These are phyloP conservation scores for Scomberomorus guttatus DNA, from an alignment of 2,797 vertebrate species.

Conservation along the genomic window DNA sequence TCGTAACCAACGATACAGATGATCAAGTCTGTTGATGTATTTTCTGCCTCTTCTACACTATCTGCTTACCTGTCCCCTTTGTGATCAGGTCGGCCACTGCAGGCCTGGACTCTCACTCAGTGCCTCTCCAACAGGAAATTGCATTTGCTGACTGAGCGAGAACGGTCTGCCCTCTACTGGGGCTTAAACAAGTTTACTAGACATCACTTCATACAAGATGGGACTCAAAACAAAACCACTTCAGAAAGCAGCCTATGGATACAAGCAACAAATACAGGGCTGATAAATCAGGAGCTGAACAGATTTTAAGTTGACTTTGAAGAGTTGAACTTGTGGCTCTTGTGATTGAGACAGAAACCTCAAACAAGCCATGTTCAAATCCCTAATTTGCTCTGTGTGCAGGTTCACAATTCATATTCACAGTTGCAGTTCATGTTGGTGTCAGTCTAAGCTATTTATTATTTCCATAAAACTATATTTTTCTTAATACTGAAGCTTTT, in stretches of 20 bases:
- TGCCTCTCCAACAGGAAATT: neutral
- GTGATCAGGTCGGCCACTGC: neutral
- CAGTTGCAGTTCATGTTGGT: neutral
- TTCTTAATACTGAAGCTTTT: constrained; percentile 11
- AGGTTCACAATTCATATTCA: neutral
- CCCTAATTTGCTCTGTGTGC: neutral
- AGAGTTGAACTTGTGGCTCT: neutral
- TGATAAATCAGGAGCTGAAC: neutral
- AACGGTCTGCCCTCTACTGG: neutral
- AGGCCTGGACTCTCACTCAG: neutral
- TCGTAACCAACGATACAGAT: constrained; percentile 40
- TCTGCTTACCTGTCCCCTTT: neutral
- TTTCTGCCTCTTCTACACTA: constrained; percentile 10
- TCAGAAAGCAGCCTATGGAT: neutral
- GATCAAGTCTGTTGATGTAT: constrained; percentile 42
- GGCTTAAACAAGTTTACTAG: neutral
- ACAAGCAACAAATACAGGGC: neutral
- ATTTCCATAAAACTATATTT: neutral
- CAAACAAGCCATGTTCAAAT: neutral
- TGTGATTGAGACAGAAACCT: neutral
- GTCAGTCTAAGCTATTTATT: constrained; percentile 12
- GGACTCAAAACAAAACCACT: neutral
- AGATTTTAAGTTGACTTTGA: neutral
- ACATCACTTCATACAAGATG: neutral
- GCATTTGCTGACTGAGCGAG: neutral